These are phyloP conservation scores for Trichonephila clavata DNA, from an alignment of 1,140 invertebrate species.

Conservation along the genomic window DNA sequence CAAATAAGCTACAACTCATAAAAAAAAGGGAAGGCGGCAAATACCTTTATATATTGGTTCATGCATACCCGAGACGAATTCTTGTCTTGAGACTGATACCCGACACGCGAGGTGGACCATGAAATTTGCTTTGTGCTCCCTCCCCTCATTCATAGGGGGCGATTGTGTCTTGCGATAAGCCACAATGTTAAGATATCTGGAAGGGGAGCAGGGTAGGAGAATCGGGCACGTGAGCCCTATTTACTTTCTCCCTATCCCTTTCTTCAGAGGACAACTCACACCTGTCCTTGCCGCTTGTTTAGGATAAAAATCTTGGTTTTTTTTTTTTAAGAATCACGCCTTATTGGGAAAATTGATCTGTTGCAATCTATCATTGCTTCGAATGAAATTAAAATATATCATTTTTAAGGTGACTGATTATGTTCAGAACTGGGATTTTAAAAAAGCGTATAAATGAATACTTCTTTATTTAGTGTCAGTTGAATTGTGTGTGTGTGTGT, in stretches of 20 bases:
- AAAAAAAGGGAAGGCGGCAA: neutral
- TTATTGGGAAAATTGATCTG: neutral
- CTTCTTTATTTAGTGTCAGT: too few species aligned
- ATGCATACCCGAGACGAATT: neutral
- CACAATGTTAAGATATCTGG: constrained; percentile 1
- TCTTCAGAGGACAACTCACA: neutral
- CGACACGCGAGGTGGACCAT: neutral
- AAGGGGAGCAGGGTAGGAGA: neutral
- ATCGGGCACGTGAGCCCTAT: neutral
- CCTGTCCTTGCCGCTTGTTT: neutral
- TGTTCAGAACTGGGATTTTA: too few species aligned
- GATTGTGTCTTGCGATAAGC: constrained; percentile 19
- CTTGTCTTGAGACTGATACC: neutral
- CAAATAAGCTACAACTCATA: neutral
- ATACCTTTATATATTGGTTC: neutral
- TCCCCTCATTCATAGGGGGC: neutral
- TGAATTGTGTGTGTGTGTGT: too few species aligned
- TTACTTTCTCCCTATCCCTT: neutral
- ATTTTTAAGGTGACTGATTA: too few species aligned
- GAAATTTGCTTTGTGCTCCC: constrained; percentile 50
- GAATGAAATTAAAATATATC: too few species aligned
- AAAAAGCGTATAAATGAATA: too few species aligned
- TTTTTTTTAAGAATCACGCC: neutral
- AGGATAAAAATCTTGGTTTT: neutral
- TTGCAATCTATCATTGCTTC: neutral